Conservation (phyloP, 2,797 vertebrate genomes). For the Morus bassanus region DNA sequence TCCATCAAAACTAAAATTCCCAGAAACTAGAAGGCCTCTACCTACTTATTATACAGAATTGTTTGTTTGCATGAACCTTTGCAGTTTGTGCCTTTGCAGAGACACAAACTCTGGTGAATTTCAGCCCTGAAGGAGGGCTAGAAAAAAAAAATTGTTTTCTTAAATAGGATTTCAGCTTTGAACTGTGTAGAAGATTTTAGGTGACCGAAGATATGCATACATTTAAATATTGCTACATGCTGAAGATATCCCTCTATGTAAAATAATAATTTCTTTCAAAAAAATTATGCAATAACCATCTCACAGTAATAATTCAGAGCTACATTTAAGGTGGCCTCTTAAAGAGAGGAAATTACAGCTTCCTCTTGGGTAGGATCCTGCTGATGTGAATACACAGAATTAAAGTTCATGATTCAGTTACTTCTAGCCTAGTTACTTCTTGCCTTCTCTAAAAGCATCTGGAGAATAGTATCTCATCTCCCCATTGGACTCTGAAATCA, state of each 20-base stretch:
- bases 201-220: neutral
- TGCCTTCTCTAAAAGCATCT: neutral
- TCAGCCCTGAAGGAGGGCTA: neutral
- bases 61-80: neutral
- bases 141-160: neutral
- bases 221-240: neutral
- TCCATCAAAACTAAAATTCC: neutral
- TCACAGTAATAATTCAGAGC: neutral
- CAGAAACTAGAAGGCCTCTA: neutral
- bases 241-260: neutral
- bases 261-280: neutral
- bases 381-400: neutral
- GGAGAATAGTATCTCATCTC: slow-evolving; percentile 12
- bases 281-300: neutral
- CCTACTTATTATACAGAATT: neutral
- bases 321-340: neutral
- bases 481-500: neutral
- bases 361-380: neutral
- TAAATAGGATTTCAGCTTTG: neutral
- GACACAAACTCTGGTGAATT: neutral
- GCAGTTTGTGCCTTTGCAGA: neutral
- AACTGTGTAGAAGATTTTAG: neutral
- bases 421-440: neutral
- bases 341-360: slow-evolving; percentile 5
- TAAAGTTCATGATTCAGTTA: neutral